Base-by-base conservation (phyloP, 2,113 vertebrate genomes). In the Axis porcinus region DNA sequence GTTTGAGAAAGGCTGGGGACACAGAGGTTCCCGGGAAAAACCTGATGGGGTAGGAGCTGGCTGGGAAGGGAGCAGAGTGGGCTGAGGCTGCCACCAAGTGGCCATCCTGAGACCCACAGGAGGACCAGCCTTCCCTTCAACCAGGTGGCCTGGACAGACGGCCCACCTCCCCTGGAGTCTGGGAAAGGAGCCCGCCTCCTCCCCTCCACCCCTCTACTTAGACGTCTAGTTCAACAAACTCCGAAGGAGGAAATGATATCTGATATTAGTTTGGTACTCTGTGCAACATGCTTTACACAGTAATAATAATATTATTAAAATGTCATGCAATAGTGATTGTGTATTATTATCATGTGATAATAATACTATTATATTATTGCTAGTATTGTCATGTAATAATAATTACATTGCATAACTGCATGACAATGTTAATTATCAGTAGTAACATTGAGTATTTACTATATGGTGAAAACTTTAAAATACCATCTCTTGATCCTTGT, bases 71-170 rank as follows among this genome's bases (percentile, higher is more conserved):
- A 43, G 45, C 55, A 76, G 27, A n/a, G 13, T 47, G 58, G 64
- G 3, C 11, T 82, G 50, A 67, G 54, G n/a, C 92, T 94, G 94
- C 92, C 97, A 78, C 83, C 97, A 23, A 36, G 97, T 96, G 98
- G 92, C 9, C 0, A 1, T 78, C 1, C 3, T 52, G 14, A 91
- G 89, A 93, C 87, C 13, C 8, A 64, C 90, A 89, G 52, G 40
- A 67, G 43, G 52, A 33, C 27, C 52, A 1, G 40, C 23, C 9
- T n/a, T 12, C 6, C 27, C 3, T 27, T 6, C 50, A 19, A 45
- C 0, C 28, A 6, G 9, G 43, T 14, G 3, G 9, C 13, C 62
- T 11, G 40, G 10, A 40, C 1, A 8, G 19, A 83, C 74, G 84
- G 25, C 55, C 14, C 3, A 1, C 0, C 2, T 11, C 17, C 47